Evolutionary conservation across 2,113 vertebrate species (phyloP).

Genomic region (Aegypius monachus): DNA sequence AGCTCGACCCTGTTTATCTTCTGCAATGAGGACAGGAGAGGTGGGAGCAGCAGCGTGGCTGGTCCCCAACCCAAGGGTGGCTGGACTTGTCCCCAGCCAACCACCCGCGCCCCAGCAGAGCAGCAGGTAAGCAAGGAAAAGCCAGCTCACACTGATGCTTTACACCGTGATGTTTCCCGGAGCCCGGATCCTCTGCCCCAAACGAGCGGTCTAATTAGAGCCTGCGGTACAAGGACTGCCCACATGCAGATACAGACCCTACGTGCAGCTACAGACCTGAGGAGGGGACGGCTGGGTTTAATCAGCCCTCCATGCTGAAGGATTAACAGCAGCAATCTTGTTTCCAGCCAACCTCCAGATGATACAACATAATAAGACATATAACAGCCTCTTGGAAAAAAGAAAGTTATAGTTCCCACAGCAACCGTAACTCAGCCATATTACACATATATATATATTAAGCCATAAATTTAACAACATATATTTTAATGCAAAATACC

Average conservation of each 20-base stretch:
- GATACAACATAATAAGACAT: conserved; percentile 51
- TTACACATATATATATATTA: conserved; percentile 51
- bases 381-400: conserved; percentile 51
- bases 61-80: neutral
- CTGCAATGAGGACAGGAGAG: neutral
- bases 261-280: neutral
- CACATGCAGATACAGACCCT: neutral
- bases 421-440: conserved; percentile 56
- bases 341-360: conserved; percentile 49
- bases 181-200: neutral
- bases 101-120: neutral
- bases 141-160: fast-evolving
- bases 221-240: neutral
- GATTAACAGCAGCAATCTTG: conserved; percentile 58
- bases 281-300: neutral
- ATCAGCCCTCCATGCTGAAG: neutral
- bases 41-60: neutral
- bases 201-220: neutral
- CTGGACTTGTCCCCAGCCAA: neutral
- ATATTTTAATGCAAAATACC: conserved; percentile 65
- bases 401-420: conserved; percentile 63
- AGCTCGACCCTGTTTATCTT: neutral
- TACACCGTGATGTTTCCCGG: fast-evolving
- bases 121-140: neutral
- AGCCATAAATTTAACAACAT: conserved; percentile 64